Evolutionary conservation across 1,140 invertebrate genomes (phyloP).

Genomic region (Grapholita molesta): DNA sequence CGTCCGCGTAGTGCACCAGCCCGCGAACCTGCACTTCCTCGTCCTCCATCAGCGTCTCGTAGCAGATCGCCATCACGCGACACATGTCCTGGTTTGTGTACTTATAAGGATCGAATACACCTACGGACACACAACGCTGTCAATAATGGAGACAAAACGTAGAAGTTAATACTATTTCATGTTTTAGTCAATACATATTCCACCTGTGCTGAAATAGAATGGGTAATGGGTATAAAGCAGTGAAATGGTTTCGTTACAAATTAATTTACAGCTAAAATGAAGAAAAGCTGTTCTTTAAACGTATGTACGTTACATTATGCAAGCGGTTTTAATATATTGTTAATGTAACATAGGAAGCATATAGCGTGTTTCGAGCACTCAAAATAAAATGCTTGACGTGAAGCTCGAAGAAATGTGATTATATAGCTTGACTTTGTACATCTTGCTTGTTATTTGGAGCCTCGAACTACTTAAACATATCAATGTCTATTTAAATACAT

Average conservation of each 20-base stretch:
- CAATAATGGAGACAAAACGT: neutral
- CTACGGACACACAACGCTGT: slow-evolving; percentile 55
- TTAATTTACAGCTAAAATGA: neutral
- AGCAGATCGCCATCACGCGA: slow-evolving; percentile 86
- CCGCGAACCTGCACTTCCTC: slow-evolving; percentile 88
- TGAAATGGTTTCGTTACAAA: neutral
- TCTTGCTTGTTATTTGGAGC: neutral
- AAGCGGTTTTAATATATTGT: neutral
- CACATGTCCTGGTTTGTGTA: slow-evolving; percentile 89
- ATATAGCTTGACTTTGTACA: neutral
- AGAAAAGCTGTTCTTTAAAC: neutral
- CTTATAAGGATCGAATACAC: slow-evolving; percentile 89
- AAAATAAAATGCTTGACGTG: neutral
- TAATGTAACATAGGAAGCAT: neutral
- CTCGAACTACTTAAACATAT: neutral
- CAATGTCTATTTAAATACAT: neutral
- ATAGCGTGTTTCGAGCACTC: neutral
- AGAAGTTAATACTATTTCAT: neutral
- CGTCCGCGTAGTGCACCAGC: slow-evolving; percentile 86
- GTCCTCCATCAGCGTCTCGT: slow-evolving; percentile 89
- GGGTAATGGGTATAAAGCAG: neutral
- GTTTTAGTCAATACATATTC: neutral
- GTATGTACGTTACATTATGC: neutral
- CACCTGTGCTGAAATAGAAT: neutral
- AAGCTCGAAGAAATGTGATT: neutral